Conservation (phyloP, 2,797 vertebrate species). For the Chrosomus eos region DNA sequence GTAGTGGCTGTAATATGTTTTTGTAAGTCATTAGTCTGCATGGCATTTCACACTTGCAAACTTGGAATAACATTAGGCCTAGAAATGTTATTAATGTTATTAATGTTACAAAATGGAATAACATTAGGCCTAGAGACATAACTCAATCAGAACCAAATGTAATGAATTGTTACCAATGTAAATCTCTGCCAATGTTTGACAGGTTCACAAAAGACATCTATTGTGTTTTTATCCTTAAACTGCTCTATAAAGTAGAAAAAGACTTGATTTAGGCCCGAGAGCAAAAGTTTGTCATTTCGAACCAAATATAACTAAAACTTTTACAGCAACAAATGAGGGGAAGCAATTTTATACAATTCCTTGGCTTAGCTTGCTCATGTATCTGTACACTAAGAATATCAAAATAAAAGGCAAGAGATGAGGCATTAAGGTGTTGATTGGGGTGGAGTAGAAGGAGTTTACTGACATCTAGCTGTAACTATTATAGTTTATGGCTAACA, state of each 20-base stretch:
- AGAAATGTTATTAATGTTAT: too few species aligned
- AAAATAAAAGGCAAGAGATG: conserved; percentile 57
- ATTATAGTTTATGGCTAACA: conserved; percentile 72
- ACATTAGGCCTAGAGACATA: conserved; percentile 4
- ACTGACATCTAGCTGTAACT: conserved; percentile 73
- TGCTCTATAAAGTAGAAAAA: conserved; percentile 45
- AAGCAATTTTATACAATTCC: conserved; percentile 21
- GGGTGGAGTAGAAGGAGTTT: conserved; percentile 13
- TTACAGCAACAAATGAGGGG: not conserved
- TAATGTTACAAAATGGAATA: too few species aligned
- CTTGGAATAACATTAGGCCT: not conserved
- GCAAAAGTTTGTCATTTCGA: not conserved
- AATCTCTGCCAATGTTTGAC: conserved; percentile 61
- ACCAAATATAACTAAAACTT: not conserved
- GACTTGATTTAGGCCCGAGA: not conserved
- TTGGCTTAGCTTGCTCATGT: conserved; percentile 45
- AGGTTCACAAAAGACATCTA: conserved; percentile 67
- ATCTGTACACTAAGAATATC: conserved; percentile 51
- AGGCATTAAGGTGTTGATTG: conserved; percentile 1
- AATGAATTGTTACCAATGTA: conserved; percentile 24
- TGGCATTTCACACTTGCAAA: not conserved
- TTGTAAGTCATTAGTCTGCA: not conserved
- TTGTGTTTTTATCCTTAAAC: conserved; percentile 51
- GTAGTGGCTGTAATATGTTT: conserved; percentile 7
- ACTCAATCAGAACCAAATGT: conserved; percentile 51